phyloP scores from a whole-genome alignment of 2,797 vertebrate species.

The Mormyrus hasselquistii region DNA sequence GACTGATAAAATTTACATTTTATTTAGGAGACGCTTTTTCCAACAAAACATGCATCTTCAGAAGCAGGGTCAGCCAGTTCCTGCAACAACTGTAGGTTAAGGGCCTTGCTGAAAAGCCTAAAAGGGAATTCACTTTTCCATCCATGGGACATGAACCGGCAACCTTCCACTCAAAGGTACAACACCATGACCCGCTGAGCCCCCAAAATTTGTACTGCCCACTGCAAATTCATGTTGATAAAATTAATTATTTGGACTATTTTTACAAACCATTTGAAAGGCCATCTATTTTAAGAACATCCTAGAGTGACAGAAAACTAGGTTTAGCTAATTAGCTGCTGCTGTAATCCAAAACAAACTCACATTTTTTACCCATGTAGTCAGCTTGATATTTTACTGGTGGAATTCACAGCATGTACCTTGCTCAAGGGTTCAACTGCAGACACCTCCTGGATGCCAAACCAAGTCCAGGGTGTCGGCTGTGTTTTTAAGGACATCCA shows the following conservation, averaged over 20 bases:
- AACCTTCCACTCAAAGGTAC: background rate
- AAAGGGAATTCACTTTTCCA: background rate
- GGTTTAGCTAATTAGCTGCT: background rate
- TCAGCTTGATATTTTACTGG: background rate
- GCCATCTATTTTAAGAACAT: background rate
- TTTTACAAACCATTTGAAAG: background rate
- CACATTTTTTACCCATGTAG: background rate
- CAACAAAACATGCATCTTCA: background rate
- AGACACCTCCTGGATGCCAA: background rate
- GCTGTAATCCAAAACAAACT: background rate
- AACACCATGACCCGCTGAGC: background rate
- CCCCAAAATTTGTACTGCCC: background rate
- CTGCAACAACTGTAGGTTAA: background rate
- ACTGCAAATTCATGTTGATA: background rate
- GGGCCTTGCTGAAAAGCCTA: background rate
- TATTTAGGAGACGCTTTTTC: background rate
- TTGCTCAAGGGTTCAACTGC: constrained; percentile 7
- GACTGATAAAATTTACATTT: background rate
- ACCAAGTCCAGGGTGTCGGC: background rate
- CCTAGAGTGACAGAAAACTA: background rate
- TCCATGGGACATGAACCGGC: background rate
- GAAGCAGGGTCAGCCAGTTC: background rate
- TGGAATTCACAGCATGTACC: background rate
- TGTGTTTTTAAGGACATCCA: background rate
- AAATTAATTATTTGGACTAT: background rate